Conservation (phyloP, 2,888 invertebrate species). For the Nowickia ferox region DNA sequence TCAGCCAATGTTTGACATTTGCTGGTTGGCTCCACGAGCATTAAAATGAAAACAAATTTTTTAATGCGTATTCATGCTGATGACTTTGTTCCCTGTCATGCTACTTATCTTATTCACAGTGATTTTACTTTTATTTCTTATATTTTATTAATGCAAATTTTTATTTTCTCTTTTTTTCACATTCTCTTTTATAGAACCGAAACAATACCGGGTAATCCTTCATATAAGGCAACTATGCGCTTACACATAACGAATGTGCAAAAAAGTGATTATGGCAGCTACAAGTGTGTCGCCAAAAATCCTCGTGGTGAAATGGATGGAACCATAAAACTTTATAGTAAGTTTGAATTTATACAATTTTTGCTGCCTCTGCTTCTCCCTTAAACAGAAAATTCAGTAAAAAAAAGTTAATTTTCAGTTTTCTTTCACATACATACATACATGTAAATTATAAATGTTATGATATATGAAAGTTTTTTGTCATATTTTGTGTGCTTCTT, state of each 20-base stretch:
- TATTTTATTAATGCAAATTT: constrained; percentile 24
- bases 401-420: constrained; percentile 3
- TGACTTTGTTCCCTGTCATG: constrained; percentile 40
- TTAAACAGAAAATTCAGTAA: background rate
- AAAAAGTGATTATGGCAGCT: constrained; percentile 92
- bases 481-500: background rate
- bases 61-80: constrained; percentile 40
- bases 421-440: background rate
- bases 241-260: constrained; percentile 91
- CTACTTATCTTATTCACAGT: constrained; percentile 12
- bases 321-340: constrained; percentile 93
- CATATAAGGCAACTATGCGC: constrained; percentile 94
- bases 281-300: constrained; percentile 94
- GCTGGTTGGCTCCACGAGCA: constrained; percentile 21
- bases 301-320: constrained; percentile 96
- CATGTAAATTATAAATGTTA: constrained; percentile 25
- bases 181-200: constrained; percentile 84
- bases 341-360: constrained; percentile 84
- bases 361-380: background rate
- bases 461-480: background rate
- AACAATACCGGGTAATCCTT: constrained; percentile 87
- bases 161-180: constrained; percentile 57
- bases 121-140: constrained; percentile 5
- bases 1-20: background rate
- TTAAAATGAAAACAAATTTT: background rate